Percentiles rank a stretch among this genome's conserved stretches.
Conservation (phyloP, 2,888 invertebrate species). For the Urechis unicinctus region DNA sequence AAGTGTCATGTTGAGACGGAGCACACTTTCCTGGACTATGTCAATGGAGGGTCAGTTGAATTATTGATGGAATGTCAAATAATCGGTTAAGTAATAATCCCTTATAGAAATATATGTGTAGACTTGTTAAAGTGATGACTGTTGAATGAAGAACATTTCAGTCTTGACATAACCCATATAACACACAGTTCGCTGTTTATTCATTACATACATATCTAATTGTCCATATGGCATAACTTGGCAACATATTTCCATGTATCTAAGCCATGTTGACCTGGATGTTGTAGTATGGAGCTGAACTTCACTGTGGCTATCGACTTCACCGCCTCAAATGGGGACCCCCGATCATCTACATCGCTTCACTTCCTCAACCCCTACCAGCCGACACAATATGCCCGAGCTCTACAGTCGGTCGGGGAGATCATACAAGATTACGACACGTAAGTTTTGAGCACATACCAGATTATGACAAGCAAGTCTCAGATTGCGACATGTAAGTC, state of each 20-base stretch:
- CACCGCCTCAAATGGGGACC: conserved; percentile 53
- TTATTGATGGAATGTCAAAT: too few relatives aligned
- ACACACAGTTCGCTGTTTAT: too few relatives aligned
- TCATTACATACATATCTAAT: too few relatives aligned
- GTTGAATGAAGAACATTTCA: too few relatives aligned
- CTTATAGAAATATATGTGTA: too few relatives aligned
- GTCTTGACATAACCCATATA: too few relatives aligned
- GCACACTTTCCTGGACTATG: conserved; percentile 55
- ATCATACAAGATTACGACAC: conserved; percentile 53
- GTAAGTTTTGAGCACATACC: conserved; percentile 24
- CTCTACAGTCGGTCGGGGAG: conserved; percentile 51
- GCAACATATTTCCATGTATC: too few relatives aligned
- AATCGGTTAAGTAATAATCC: too few relatives aligned
- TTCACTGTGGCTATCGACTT: conserved; percentile 55
- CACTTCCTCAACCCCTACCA: conserved; percentile 51
- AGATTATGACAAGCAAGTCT: background rate
- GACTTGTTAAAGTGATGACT: too few relatives aligned
- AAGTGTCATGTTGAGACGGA: conserved; percentile 40
- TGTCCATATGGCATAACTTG: too few relatives aligned
- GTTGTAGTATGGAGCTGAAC: conserved; percentile 51
- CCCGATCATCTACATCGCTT: conserved; percentile 48
- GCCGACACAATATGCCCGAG: conserved; percentile 54
- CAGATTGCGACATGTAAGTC: too few relatives aligned
- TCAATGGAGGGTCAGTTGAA: conserved; percentile 53
- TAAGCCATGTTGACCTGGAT: too few relatives aligned